Conservation (phyloP, 2,113 vertebrate species). For the Alligator mississippiensis region DNA sequence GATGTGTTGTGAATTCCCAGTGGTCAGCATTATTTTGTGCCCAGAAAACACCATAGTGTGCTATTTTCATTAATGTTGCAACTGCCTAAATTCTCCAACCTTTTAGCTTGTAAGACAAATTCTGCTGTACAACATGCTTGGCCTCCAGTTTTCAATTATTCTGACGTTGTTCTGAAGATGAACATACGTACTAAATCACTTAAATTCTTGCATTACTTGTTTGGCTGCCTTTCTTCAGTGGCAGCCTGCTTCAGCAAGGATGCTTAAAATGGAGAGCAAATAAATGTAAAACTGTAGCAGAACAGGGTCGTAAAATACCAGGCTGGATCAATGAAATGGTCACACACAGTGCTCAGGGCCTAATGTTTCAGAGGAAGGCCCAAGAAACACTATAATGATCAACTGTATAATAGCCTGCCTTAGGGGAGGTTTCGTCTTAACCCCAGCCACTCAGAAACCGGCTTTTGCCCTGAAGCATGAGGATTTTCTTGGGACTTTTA, state of each 20-base stretch:
- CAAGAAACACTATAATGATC: background rate
- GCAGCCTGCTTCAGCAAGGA: background rate
- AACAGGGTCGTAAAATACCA: background rate
- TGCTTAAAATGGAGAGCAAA: background rate
- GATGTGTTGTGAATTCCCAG: background rate
- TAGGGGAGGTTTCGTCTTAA: conserved; percentile 7
- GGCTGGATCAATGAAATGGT: background rate
- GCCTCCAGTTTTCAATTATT: conserved; percentile 5
- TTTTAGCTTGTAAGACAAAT: background rate
- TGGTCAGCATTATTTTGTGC: background rate
- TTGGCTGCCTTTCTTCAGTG: background rate
- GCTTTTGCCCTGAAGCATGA: background rate
- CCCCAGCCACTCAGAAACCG: background rate
- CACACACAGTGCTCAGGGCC: background rate
- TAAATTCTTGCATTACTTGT: background rate
- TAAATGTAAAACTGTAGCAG: background rate
- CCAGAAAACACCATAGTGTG: background rate
- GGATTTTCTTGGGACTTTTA: background rate
- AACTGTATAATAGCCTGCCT: background rate
- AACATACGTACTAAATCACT: background rate
- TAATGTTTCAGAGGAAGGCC: background rate
- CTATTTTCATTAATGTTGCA: background rate
- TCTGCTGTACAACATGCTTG: background rate
- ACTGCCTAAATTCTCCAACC: background rate
- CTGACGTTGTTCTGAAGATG: background rate